Conservation (phyloP, 2,888 invertebrate species). For the Osmoderma eremita region DNA sequence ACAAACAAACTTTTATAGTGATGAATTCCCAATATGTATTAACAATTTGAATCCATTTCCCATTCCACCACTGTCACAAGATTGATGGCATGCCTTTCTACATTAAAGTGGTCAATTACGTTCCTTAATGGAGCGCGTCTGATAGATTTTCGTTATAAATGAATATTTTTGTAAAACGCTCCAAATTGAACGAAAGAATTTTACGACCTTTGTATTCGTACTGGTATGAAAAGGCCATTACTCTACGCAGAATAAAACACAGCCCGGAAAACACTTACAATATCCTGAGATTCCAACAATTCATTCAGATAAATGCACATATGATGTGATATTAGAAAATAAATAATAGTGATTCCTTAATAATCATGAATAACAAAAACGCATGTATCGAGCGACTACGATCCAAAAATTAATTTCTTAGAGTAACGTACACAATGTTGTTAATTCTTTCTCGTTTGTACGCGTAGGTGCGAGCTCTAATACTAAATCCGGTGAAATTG, state of each 20-base stretch:
- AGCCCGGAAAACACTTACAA: neutral
- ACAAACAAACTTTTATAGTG: too few species aligned
- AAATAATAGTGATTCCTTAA: too few species aligned
- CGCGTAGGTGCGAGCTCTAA: too few species aligned
- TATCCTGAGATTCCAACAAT: neutral
- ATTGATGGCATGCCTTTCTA: conserved; percentile 1
- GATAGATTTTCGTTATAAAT: neutral
- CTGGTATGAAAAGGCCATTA: neutral
- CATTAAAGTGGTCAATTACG: conserved; percentile 1
- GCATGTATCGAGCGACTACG: too few species aligned
- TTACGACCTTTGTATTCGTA: neutral
- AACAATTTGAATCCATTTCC: neutral
- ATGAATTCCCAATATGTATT: too few species aligned
- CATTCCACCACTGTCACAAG: neutral
- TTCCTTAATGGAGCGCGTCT: neutral
- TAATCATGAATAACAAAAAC: too few species aligned
- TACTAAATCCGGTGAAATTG: too few species aligned
- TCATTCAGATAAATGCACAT: neutral
- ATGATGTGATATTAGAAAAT: neutral
- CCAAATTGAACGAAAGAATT: neutral
- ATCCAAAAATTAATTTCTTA: too few species aligned
- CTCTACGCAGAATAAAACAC: too few species aligned
- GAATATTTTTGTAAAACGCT: neutral
- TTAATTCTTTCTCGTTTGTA: too few species aligned
- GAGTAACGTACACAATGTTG: too few species aligned